phyloP scores from a whole-genome alignment of 92 coral and sea anemone species.

The Diadumene lineata region DNA sequence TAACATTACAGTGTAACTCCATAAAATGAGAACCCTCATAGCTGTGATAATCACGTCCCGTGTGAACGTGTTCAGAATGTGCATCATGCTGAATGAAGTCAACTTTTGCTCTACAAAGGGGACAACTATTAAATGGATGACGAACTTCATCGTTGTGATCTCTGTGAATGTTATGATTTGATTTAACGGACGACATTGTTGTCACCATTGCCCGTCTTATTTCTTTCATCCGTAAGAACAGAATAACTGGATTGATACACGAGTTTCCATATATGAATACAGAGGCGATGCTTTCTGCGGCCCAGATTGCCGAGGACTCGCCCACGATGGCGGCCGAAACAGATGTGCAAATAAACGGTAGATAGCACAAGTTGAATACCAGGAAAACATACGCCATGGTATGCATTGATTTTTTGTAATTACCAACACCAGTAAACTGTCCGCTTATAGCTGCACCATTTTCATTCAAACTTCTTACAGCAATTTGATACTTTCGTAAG shows the following conservation, averaged over 20 bases:
- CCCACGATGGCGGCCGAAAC: conserved; percentile 25
- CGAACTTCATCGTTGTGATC: too few species aligned
- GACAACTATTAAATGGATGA: background rate
- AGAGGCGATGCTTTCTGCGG: conserved; percentile 24
- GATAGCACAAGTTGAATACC: conserved; percentile 12
- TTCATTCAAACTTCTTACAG: background rate
- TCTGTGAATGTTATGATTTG: background rate
- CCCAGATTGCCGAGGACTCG: conserved; percentile 38
- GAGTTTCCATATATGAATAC: conserved; percentile 19
- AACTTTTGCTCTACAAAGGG: background rate
- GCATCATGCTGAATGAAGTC: background rate
- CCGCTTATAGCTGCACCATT: background rate
- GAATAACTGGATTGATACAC: conserved; percentile 14
- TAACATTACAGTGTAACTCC: too few species aligned
- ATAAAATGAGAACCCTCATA: too few species aligned
- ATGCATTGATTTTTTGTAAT: conserved; percentile 6
- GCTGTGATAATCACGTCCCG: too few species aligned
- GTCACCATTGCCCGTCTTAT: conserved; percentile 15
- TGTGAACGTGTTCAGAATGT: background rate
- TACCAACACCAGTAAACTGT: background rate
- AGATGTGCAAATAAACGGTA: conserved; percentile 7
- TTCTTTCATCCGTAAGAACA: conserved; percentile 24
- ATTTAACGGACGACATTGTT: background rate
- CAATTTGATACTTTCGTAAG: background rate
- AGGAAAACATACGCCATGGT: conserved; percentile 27